phyloP scores from a whole-genome alignment of 2,888 invertebrate species.

The Polydesmus complanatus region DNA sequence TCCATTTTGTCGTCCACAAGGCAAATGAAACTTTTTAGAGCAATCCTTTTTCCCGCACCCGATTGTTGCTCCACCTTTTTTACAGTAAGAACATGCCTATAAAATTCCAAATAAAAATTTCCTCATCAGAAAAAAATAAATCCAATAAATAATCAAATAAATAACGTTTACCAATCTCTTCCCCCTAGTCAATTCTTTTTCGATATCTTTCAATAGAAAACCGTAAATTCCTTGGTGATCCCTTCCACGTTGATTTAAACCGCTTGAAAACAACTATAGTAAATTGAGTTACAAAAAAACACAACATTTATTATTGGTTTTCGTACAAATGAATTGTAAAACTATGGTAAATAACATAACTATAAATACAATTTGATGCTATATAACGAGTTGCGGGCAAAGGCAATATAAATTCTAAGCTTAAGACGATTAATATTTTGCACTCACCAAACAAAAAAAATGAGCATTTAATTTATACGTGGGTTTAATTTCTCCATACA shows the following conservation, averaged over 20 bases:
- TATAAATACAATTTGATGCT: background rate
- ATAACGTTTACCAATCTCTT: slow-evolving; percentile 43
- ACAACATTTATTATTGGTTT: too few species aligned
- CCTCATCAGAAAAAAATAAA: background rate
- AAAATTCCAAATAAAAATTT: slow-evolving; percentile 23
- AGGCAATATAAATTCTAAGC: too few species aligned
- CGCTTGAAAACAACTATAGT: slow-evolving; percentile 53
- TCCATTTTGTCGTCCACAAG: slow-evolving; percentile 52
- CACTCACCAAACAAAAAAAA: slow-evolving; percentile 60
- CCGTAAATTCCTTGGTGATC: slow-evolving; percentile 58
- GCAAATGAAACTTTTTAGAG: slow-evolving; percentile 54
- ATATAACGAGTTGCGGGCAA: too few species aligned
- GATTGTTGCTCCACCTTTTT: slow-evolving; percentile 49
- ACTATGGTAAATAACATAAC: slow-evolving; percentile 15
- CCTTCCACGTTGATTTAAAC: slow-evolving; percentile 49
- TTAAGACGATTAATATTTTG: too few species aligned
- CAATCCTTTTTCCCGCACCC: slow-evolving; percentile 53
- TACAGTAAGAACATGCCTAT: slow-evolving; percentile 56
- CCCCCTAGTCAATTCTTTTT: slow-evolving; percentile 48
- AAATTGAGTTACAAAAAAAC: too few species aligned
- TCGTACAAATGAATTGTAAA: too few species aligned
- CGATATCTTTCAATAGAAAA: slow-evolving; percentile 54
- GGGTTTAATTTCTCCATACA: slow-evolving; percentile 21
- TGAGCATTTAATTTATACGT: slow-evolving; percentile 46
- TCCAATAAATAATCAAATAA: background rate